These are phyloP conservation scores for Panagrolaimus sp. DNA, from an alignment of 1,140 invertebrate genomes.

Conservation along the genomic window DNA sequence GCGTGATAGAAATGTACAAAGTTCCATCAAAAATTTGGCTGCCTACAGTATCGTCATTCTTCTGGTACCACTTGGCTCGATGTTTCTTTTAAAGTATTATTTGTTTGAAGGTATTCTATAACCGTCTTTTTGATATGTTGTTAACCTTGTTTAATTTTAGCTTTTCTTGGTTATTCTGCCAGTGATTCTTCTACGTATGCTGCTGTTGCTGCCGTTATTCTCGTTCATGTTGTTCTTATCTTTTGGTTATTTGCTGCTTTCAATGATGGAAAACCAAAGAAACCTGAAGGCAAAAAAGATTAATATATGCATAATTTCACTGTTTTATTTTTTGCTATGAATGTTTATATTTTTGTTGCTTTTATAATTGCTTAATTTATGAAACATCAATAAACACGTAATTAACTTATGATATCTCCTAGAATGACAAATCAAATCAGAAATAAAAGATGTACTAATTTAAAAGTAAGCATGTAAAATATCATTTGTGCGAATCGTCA, in stretches of 20 bases:
- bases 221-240: conserved; percentile 38
- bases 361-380: no score
- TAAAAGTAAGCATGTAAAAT: no score
- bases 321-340: no score
- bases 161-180: conserved; percentile 29
- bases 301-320: no score
- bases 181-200: conserved; percentile 41
- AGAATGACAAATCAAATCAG: no score
- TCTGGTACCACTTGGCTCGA: conserved; percentile 32
- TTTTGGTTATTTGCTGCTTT: conserved; percentile 34
- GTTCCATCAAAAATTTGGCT: conserved; percentile 33
- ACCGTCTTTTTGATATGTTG: not conserved
- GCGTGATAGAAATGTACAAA: conserved; percentile 28
- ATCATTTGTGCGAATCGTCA: no score
- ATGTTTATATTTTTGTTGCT: no score
- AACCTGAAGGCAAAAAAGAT: conserved; percentile 13
- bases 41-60: conserved; percentile 40
- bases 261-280: conserved; percentile 21
- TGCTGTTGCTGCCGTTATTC: conserved; percentile 34
- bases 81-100: conserved; percentile 39
- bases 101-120: conserved; percentile 35
- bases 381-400: no score
- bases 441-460: no score
- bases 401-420: no score
- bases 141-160: conserved; percentile 19